Percentiles rank a stretch among this genome's conserved stretches.
Conservation (phyloP, 2,797 vertebrate species). For the Dicrostonyx torquatus region DNA sequence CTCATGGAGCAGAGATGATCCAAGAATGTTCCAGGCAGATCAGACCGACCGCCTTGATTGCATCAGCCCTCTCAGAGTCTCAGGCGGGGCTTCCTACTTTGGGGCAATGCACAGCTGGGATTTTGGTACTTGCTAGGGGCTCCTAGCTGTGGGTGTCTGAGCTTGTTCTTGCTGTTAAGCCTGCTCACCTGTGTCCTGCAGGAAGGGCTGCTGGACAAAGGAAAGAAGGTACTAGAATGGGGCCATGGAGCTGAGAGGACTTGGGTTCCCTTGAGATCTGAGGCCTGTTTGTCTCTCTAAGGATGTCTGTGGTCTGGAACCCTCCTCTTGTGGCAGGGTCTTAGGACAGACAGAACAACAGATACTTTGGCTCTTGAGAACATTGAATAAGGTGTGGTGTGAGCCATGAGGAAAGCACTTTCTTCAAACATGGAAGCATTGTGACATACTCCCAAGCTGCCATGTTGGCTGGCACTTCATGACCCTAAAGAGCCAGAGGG, state of each 20-base stretch:
- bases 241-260: neutral
- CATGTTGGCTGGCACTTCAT: accelerated
- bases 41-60: slow-evolving; percentile 79
- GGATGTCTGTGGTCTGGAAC: neutral
- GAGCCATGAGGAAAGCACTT: neutral
- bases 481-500: neutral
- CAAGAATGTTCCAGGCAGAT: slow-evolving; percentile 81
- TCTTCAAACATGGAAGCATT: neutral
- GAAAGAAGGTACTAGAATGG: neutral
- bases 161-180: neutral
- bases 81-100: neutral
- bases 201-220: neutral
- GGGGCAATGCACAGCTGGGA: neutral
- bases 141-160: neutral
- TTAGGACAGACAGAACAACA: neutral
- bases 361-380: neutral
- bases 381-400: neutral
- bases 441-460: neutral
- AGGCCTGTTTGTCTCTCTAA: neutral
- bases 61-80: slow-evolving; percentile 82
- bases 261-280: accelerated
- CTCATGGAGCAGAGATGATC: slow-evolving; percentile 82
- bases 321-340: neutral
- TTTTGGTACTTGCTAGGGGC: neutral
- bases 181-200: neutral